These are phyloP conservation scores for Meghimatium bilineatum DNA, from an alignment of 2,888 invertebrate genomes.

Conservation along the genomic window DNA sequence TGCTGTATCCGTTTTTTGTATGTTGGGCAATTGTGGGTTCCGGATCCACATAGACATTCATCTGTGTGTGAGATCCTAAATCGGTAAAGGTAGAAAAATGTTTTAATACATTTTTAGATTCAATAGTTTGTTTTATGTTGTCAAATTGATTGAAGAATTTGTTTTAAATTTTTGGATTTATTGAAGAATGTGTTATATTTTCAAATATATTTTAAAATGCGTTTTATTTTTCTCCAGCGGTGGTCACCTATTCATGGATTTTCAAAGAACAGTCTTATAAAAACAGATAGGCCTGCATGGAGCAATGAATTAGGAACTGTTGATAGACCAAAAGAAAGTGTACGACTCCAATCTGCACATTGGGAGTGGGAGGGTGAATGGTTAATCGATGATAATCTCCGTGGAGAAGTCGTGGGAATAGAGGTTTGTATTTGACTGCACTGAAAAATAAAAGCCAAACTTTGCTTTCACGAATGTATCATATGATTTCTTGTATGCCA, in stretches of 20 bases:
- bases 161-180: too few species aligned
- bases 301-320: conserved; percentile 89
- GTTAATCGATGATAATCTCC: conserved; percentile 80
- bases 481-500: too few species aligned
- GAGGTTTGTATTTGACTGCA: conserved; percentile 13
- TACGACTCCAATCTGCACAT: conserved; percentile 92
- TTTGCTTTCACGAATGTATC: neutral
- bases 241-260: conserved; percentile 92
- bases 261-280: conserved; percentile 83
- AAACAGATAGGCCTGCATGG: conserved; percentile 91
- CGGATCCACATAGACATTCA: too few species aligned
- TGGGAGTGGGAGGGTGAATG: conserved; percentile 98
- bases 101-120: too few species aligned
- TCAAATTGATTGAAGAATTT: too few species aligned
- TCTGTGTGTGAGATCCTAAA: too few species aligned
- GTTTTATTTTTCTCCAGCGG: conserved; percentile 79
- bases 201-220: neutral
- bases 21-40: too few species aligned
- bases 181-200: too few species aligned
- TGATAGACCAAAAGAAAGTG: conserved; percentile 87
- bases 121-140: too few species aligned
- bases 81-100: too few species aligned
- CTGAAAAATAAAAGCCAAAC: neutral
- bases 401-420: conserved; percentile 83
- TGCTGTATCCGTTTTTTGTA: too few species aligned